Percentiles rank a stretch among this genome's conserved stretches.
Conservation (phyloP, 1,140 invertebrate genomes). For the Condylostylus longicornis region DNA sequence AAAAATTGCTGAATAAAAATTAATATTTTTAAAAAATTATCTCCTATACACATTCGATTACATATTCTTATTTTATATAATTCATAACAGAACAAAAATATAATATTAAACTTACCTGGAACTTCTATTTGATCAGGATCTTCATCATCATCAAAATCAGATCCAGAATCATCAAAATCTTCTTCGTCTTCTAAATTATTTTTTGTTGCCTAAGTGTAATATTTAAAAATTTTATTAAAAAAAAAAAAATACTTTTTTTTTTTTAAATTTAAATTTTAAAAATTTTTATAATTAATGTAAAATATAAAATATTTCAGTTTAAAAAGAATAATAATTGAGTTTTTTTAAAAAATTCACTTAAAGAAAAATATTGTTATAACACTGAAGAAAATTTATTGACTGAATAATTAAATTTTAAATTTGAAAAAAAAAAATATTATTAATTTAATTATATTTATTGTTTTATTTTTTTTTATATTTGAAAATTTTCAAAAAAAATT, state of each 20-base stretch:
- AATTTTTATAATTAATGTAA: too few relatives aligned
- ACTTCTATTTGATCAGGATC: slow-evolving; percentile 83
- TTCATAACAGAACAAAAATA: slow-evolving; percentile 3
- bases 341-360: too few relatives aligned
- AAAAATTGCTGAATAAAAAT: slow-evolving; percentile 4
- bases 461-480: too few relatives aligned
- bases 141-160: slow-evolving; percentile 73
- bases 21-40: slow-evolving; percentile 6
- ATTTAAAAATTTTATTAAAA: neutral
- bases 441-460: too few relatives aligned
- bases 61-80: neutral
- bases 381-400: too few relatives aligned
- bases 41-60: slow-evolving; percentile 1
- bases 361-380: too few relatives aligned
- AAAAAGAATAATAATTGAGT: neutral
- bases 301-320: neutral
- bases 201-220: slow-evolving; percentile 24
- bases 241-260: neutral
- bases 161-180: slow-evolving; percentile 54
- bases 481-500: too few relatives aligned
- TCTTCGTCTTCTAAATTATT: slow-evolving; percentile 34
- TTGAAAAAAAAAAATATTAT: too few relatives aligned
- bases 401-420: too few relatives aligned
- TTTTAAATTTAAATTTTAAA: too few relatives aligned
- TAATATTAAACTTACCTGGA: slow-evolving; percentile 43